Evolutionary conservation across 2,113 vertebrate genomes (phyloP).

Genomic region (Prunella himalayana): DNA sequence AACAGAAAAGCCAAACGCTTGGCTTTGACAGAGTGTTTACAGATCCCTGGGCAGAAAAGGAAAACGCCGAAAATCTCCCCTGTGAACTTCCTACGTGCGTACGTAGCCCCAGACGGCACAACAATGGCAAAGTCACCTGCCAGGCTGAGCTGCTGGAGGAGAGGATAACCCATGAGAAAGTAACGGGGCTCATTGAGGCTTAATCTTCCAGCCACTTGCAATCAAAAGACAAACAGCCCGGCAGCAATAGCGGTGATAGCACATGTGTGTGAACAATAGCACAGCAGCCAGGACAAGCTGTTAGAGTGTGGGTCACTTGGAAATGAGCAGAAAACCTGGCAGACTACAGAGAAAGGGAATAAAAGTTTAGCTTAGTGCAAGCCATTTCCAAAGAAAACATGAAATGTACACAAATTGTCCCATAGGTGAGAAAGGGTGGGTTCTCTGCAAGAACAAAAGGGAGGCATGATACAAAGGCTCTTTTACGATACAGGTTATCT

Average conservation of each 20-base stretch:
- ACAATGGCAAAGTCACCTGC: slow-evolving; percentile 27
- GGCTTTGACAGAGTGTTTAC: neutral
- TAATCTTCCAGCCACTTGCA: neutral
- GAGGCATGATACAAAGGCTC: neutral
- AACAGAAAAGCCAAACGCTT: neutral
- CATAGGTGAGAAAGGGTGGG: neutral
- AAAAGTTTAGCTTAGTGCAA: accelerated
- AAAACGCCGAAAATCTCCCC: neutral
- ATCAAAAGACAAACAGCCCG: neutral
- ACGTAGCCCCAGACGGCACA: neutral
- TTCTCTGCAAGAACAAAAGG: neutral
- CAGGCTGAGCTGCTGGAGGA: neutral
- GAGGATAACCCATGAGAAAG: neutral
- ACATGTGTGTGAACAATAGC: neutral
- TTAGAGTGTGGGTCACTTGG: neutral
- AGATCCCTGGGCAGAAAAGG: neutral
- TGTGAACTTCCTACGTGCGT: neutral
- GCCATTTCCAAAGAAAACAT: neutral
- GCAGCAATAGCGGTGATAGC: neutral
- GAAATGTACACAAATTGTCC: neutral
- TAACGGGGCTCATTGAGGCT: neutral
- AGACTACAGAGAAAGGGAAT: neutral
- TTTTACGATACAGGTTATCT: neutral
- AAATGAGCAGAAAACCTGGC: neutral
- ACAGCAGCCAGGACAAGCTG: neutral